A percentile compares a stretch with the other conserved stretches of the same genome.
Conservation (phyloP, 2,113 vertebrate genomes). For the Lophura nycthemera region DNA sequence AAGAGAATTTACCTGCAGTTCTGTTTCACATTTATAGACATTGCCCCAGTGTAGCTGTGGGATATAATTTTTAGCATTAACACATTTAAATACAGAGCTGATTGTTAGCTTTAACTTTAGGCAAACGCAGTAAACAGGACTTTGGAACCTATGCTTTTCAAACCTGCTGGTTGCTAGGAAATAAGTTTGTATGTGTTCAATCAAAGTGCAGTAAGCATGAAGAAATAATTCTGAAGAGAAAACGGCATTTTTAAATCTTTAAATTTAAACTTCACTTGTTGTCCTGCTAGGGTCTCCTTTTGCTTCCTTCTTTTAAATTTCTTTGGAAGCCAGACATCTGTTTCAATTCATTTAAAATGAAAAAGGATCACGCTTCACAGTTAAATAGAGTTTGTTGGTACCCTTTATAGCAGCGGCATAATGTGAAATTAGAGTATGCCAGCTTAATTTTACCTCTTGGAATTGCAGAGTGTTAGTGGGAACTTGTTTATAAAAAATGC, state of each 20-base stretch:
- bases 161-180: constrained; percentile 75
- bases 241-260: constrained; percentile 53
- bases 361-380: neutral
- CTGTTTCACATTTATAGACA: constrained; percentile 83
- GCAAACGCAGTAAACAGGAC: constrained; percentile 72
- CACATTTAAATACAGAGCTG: constrained; percentile 93
- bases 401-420: neutral
- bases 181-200: constrained; percentile 59
- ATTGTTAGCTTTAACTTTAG: constrained; percentile 85
- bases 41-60: constrained; percentile 81
- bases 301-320: neutral
- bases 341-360: constrained; percentile 19
- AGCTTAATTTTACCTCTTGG: constrained; percentile 26
- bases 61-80: constrained; percentile 87
- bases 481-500: neutral
- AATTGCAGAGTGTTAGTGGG: constrained; percentile 25
- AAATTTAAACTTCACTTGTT: constrained; percentile 32
- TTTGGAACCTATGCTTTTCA: constrained; percentile 70
- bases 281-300: neutral
- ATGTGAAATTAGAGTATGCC: constrained; percentile 8
- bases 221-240: constrained; percentile 65
- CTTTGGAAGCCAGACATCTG: neutral
- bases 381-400: neutral
- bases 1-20: constrained; percentile 86
- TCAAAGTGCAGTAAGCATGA: constrained; percentile 36